Percentiles rank a stretch among this genome's conserved stretches.
Conservation (phyloP, 2,113 vertebrate genomes). For the Crotalus horridus region DNA sequence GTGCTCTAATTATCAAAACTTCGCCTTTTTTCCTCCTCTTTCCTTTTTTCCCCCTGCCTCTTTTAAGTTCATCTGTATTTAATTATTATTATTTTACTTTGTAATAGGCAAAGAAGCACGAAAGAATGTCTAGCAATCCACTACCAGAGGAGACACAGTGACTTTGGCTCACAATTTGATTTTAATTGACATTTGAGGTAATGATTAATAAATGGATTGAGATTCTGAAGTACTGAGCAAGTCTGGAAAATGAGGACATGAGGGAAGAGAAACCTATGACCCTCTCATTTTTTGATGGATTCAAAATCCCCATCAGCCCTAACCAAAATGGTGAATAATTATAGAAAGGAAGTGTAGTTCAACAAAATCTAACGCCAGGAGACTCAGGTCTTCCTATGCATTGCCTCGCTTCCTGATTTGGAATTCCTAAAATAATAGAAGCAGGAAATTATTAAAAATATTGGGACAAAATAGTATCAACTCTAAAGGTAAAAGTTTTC, state of each 20-base stretch:
- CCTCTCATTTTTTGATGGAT: not conserved
- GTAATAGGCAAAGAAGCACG: conserved; percentile 33
- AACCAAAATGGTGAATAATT: not conserved
- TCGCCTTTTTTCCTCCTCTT: not conserved
- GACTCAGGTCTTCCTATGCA: not conserved
- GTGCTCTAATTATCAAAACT: conserved; percentile 49
- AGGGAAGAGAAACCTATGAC: not conserved
- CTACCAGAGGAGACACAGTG: conserved; percentile 13
- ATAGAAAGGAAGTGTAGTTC: not conserved
- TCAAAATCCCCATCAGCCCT: not conserved
- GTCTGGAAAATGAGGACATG: not conserved
- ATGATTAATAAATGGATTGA: not conserved
- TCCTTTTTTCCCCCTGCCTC: not conserved
- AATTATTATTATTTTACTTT: conserved; percentile 33
- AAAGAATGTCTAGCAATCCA: conserved; percentile 19
- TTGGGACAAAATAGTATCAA: not conserved
- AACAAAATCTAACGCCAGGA: not conserved
- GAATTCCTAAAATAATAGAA: not conserved
- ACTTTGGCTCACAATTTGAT: not conserved
- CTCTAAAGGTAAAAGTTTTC: not conserved
- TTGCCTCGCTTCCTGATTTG: not conserved
- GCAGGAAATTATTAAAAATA: not conserved
- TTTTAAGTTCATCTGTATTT: conserved; percentile 24
- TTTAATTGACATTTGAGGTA: not conserved
- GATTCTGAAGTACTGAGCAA: not conserved